Percentiles rank a stretch among this genome's conserved stretches.
These are phyloP conservation scores for Acrobasis suavella DNA, from an alignment of 2,888 invertebrate genomes.

Conservation along the genomic window DNA sequence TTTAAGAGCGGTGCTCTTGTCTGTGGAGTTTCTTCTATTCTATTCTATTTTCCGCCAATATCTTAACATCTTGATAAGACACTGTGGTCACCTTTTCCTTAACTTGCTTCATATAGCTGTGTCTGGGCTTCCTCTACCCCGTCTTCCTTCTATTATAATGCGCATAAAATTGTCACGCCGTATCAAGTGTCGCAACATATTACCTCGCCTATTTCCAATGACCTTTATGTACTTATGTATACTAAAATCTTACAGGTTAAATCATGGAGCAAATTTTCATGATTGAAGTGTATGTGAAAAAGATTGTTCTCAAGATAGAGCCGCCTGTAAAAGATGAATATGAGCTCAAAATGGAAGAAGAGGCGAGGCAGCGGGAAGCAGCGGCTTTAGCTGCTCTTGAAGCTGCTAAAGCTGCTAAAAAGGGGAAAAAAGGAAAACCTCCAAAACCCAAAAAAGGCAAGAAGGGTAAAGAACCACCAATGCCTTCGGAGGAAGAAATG, in stretches of 20 bases:
- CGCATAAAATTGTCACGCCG: too few species aligned
- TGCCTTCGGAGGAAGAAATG: conserved; percentile 74
- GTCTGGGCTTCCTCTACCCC: too few species aligned
- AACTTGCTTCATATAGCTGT: too few species aligned
- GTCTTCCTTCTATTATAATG: too few species aligned
- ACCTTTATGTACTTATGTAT: not conserved
- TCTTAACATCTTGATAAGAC: too few species aligned
- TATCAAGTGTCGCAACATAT: too few species aligned
- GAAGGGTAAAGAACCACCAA: conserved; percentile 64
- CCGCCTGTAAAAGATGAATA: conserved; percentile 73
- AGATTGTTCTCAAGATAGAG: conserved; percentile 68
- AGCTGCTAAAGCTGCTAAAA: conserved; percentile 56
- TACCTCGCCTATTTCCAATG: too few species aligned
- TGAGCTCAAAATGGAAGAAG: conserved; percentile 65
- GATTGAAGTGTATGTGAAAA: conserved; percentile 74
- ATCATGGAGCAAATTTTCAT: conserved; percentile 76
- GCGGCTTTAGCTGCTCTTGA: conserved; percentile 60
- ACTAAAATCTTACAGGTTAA: conserved; percentile 24
- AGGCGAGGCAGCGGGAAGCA: conserved; percentile 58
- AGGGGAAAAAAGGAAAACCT: conserved; percentile 42
- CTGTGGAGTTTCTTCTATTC: too few species aligned
- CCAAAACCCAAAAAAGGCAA: conserved; percentile 53
- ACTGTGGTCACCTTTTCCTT: too few species aligned
- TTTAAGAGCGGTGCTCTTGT: too few species aligned
- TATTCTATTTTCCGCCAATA: too few species aligned